A percentile compares a stretch with the other conserved stretches of the same genome.
phyloP scores from a whole-genome alignment of 2,797 vertebrate genomes.

The Leptodactylus fallax region DNA sequence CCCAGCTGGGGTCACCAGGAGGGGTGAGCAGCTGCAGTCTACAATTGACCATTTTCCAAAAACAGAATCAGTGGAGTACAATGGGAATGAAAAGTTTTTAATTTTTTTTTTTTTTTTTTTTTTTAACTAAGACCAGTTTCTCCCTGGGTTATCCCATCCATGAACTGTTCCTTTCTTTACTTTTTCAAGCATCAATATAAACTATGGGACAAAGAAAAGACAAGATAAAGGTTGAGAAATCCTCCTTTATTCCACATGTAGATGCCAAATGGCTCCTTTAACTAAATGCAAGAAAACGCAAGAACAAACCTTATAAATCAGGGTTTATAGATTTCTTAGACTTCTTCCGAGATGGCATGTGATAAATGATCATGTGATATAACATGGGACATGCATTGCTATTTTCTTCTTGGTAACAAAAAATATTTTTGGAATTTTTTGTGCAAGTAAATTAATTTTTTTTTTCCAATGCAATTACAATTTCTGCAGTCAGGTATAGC shows the following conservation, averaged over 20 bases:
- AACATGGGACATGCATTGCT: background rate
- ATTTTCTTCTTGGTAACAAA: conserved; percentile 5
- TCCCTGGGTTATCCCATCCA: too few species aligned
- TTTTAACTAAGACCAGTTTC: too few species aligned
- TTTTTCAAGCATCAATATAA: too few species aligned
- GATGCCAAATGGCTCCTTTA: conserved; percentile 2
- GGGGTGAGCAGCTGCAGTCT: too few species aligned
- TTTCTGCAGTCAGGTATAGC: conserved; percentile 4
- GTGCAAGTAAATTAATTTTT: background rate
- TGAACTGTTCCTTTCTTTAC: background rate
- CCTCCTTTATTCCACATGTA: conserved; percentile 15
- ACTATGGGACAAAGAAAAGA: background rate
- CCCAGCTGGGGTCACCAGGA: too few species aligned
- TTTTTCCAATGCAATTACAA: conserved; percentile 25
- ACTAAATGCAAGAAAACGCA: conserved; percentile 4
- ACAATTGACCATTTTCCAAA: too few species aligned
- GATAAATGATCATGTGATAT: background rate
- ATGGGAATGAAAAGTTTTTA: too few species aligned
- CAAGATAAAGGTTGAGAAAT: conserved; percentile 19
- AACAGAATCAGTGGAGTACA: too few species aligned
- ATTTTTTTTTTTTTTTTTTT: too few species aligned
- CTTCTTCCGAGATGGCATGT: background rate
- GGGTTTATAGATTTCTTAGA: conserved; percentile 10
- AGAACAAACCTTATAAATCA: conserved; percentile 9
- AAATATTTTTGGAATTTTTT: background rate